phyloP scores from a whole-genome alignment of 2,888 invertebrate genomes.

The Hofmannophila pseudospretella region DNA sequence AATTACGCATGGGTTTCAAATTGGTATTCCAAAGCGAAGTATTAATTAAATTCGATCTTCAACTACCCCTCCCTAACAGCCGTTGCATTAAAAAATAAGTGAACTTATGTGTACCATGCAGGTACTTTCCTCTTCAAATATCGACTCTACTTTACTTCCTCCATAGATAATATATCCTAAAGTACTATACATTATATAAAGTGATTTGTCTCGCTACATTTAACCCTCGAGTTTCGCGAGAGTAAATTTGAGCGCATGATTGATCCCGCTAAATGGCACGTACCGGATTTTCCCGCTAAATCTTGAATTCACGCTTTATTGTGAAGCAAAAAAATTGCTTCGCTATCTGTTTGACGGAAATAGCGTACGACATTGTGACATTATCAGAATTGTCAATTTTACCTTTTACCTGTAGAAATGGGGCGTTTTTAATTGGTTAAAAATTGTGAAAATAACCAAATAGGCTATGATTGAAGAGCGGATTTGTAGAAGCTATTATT shows the following conservation, averaged over 20 bases:
- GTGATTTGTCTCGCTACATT: conserved; percentile 40
- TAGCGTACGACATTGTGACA: conserved; percentile 4
- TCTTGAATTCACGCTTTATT: conserved; percentile 12
- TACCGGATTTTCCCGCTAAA: conserved; percentile 19
- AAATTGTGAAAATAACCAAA: too few relatives aligned
- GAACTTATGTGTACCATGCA: too few relatives aligned
- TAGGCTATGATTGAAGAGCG: too few relatives aligned
- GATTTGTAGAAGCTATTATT: too few relatives aligned
- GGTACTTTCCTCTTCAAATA: background rate
- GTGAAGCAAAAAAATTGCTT: conserved; percentile 7
- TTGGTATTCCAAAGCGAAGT: too few relatives aligned
- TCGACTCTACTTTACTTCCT: background rate
- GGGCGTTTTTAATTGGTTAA: background rate
- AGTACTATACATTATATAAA: conserved; percentile 17
- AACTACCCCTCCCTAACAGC: too few relatives aligned
- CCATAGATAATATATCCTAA: background rate
- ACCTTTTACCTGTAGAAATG: conserved; percentile 1
- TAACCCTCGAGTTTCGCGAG: conserved; percentile 33
- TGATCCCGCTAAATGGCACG: conserved; percentile 45
- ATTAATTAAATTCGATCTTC: too few relatives aligned
- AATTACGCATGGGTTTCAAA: too few relatives aligned
- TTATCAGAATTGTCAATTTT: conserved; percentile 7
- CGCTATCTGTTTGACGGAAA: conserved; percentile 4
- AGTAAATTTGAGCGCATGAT: conserved; percentile 38
- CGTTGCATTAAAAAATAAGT: too few relatives aligned